Conservation (phyloP, 2,888 invertebrate species). For the Diarsia rubi region DNA sequence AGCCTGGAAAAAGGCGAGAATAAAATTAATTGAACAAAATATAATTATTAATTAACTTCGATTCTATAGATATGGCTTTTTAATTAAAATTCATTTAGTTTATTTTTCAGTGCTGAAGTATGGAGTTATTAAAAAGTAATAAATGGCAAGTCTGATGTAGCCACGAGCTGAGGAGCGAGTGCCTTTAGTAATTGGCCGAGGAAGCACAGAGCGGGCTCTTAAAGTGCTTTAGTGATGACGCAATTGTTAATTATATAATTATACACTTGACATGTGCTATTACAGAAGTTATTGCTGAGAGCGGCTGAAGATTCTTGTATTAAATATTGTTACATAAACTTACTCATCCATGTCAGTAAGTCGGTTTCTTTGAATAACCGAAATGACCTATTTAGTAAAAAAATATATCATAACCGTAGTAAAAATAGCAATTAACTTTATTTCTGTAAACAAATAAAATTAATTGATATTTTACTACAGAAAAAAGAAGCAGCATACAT, state of each 20-base stretch:
- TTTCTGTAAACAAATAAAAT: not conserved
- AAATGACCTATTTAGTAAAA: not conserved
- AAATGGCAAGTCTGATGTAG: slow-evolving; percentile 31
- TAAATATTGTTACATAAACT: not conserved
- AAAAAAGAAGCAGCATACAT: not conserved
- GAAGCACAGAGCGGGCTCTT: slow-evolving; percentile 21
- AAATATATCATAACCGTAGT: not conserved
- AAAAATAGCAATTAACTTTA: too few relatives aligned
- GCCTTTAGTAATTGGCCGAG: slow-evolving; percentile 26
- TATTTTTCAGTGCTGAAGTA: slow-evolving; percentile 27
- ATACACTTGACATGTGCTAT: slow-evolving; percentile 49
- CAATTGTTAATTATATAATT: slow-evolving; percentile 50
- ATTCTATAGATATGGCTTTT: slow-evolving; percentile 9
- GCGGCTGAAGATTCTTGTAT: not conserved
- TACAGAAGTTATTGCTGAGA: slow-evolving; percentile 35
- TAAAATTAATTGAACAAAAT: slow-evolving; percentile 16
- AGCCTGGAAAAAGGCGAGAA: slow-evolving; percentile 8
- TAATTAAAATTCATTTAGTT: slow-evolving; percentile 35
- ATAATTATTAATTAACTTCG: slow-evolving; percentile 24
- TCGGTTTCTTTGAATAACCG: not conserved
- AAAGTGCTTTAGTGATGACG: slow-evolving; percentile 44
- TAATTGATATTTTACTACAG: not conserved
- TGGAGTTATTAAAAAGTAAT: slow-evolving; percentile 49
- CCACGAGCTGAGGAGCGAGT: slow-evolving; percentile 1
- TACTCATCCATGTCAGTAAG: not conserved